These are phyloP conservation scores for Lophura nycthemera DNA, from an alignment of 2,113 vertebrate species.

Conservation along the genomic window DNA sequence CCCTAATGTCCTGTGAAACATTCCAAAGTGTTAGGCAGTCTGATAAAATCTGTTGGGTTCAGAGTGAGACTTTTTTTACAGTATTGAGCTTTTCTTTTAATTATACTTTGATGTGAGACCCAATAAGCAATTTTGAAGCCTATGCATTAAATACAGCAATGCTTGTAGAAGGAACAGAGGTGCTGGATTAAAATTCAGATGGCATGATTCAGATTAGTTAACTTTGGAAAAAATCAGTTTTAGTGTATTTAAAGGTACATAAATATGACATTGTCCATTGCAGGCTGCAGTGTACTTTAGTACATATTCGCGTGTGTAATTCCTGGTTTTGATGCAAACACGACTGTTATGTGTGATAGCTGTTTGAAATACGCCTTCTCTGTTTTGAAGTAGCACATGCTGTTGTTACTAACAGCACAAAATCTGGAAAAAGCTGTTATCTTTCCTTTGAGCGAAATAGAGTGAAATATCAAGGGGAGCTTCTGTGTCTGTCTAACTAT, in stretches of 20 bases:
- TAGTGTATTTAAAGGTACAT: background rate
- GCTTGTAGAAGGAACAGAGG: background rate
- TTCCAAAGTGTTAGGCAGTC: background rate
- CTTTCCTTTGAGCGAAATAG: rapidly evolving
- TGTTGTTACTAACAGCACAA: background rate
- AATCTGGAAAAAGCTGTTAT: background rate
- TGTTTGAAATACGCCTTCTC: background rate
- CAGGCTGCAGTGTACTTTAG: background rate
- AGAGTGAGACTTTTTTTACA: background rate
- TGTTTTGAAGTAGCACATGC: background rate
- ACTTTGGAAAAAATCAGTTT: background rate
- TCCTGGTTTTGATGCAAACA: rapidly evolving
- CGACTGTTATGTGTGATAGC: background rate
- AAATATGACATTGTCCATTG: background rate
- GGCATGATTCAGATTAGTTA: background rate
- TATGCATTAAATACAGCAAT: background rate
- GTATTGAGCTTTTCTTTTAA: background rate
- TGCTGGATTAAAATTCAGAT: background rate
- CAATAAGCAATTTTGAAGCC: background rate
- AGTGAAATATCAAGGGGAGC: background rate
- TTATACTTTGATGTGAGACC: background rate
- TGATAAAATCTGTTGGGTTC: no score
- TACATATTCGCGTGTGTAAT: rapidly evolving
- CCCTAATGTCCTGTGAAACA: no score
- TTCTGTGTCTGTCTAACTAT: background rate